Evolutionary conservation across 37 sponge, comb jelly and placozoan genomes (phyloP), one percentile per base, ranked within the genome.

Genomic region (Mnemiopsis leidyi): DNA sequence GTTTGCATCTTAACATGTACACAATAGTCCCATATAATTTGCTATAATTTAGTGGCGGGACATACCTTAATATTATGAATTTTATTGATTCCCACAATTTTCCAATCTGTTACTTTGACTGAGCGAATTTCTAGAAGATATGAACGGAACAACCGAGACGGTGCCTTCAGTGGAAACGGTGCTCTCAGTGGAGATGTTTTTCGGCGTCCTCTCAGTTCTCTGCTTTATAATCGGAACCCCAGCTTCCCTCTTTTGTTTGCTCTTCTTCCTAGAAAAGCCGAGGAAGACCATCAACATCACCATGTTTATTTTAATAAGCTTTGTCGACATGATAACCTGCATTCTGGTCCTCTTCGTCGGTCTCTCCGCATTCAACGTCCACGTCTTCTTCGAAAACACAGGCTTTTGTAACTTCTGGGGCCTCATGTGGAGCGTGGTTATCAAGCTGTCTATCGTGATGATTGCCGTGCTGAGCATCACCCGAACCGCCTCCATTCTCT

Each of bases 181-280:
- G 29, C 16, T 3, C 73, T 71, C 73, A 3, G 79, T 77, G 2
- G 79, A 34, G 20, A 2, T 39, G 38, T 23, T 85, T 1, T 40
- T 85, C 23, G 90, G 90, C 0, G 35, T 23, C 2, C 61, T 85
- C 40, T 85, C 90, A n/a, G 29, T 85, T 25, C 23, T 85, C 40
- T 85, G 40, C 35, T 40, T 40, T 25, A 1, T 39, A 20, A 40
- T 85, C 61, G 90, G 61, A 16, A 85, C 90, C 26, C 90, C 90
- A 85, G 40, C 90, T 28, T 85, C 90, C 90, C 25, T 85, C 90
- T 39, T 85, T 61, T 85, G 90, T 37, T 25, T 85, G 38, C 39
- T 85, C 29, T 85, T 82, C 82, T 82, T 79, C 82, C 21, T 18
- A 28, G 33, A 35, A 0, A 85, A 40, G 48, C 40, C 90, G 61